phyloP scores from a whole-genome alignment of 1,140 invertebrate genomes.

The Cydia pomonella region DNA sequence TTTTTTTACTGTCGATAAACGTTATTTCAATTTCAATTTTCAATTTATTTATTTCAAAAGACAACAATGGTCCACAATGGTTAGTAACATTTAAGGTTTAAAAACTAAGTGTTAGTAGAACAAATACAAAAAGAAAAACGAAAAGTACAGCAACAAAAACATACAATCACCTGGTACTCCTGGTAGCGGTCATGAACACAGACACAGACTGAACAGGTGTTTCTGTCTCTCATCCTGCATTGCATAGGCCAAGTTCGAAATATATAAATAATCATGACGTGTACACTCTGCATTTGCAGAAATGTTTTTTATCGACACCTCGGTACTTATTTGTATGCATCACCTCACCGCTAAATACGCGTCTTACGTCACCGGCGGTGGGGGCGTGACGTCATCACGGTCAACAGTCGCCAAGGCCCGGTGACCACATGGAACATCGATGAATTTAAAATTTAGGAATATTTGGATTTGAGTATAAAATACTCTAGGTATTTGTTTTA shows the following conservation, averaged over 20 bases:
- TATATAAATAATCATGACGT: not conserved
- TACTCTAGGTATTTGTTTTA: not conserved
- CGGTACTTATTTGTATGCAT: constrained; percentile 17
- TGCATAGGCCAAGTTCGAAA: not conserved
- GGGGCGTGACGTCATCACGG: constrained; percentile 33
- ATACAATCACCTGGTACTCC: no score
- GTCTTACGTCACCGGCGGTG: constrained; percentile 19
- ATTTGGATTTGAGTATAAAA: not conserved
- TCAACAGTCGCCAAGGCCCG: constrained; percentile 33
- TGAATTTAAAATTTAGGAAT: constrained; percentile 8
- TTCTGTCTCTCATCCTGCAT: not conserved
- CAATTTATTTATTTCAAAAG: no score
- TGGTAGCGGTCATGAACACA: no score
- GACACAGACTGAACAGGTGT: not conserved
- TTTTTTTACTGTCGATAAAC: not conserved
- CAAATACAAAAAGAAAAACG: no score
- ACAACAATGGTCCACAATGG: no score
- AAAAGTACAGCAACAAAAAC: no score
- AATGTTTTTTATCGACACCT: constrained; percentile 1
- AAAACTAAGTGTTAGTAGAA: no score
- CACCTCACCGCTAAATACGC: constrained; percentile 30
- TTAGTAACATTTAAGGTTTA: no score
- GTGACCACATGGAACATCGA: constrained; percentile 10
- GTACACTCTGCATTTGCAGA: not conserved
- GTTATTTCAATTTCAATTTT: no score